Evolutionary conservation across 2,113 vertebrate genomes (phyloP), one percentile per base, ranked within the genome.

Genomic region (Plestiodon gilberti): DNA sequence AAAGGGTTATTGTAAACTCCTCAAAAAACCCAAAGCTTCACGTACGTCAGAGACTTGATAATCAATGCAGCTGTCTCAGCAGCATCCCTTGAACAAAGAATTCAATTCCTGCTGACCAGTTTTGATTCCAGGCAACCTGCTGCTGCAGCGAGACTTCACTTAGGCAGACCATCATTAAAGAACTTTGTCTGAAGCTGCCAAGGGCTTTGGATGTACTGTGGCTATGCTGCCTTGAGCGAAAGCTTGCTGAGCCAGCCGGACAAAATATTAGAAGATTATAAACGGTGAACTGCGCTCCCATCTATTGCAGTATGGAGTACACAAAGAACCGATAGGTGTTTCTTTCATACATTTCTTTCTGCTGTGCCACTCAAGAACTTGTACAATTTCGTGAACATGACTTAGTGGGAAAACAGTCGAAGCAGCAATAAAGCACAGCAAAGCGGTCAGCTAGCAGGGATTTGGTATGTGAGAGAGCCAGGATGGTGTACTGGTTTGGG

Each of bases 191-290:
- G 52, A 86, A 83, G 43, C 57, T 81, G 81, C 67, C 28, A 35
- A 62, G 83, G 9, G 43, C 76, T 6, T 3, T 62, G 18, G 10
- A 20, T 83, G 18, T 74, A 78, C 23, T 55, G 40, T 83, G 22
- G 30, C 70, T 74, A 43, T 55, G 83, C 61, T 85, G 67, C 65
- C 79, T 90, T 61, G 85, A 59, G 55, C 71, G 75, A 89, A 90
- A 48, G 77, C 61, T 78, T 89, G 73, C 83, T 87, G 73, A 85
- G 59, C 10, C 14, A 78, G 57, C 38, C 74, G 38, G 17, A 79
- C 57, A 75, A 5, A 75, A 64, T 48, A n/a, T 84, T 43, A 64
- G 23, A 14, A 17, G 18, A 76, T 15, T 74, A 71, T 43, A 59
- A 61, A 25, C 23, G 35, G 64, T 28, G 55, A 62, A 38, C 10